phyloP scores from a whole-genome alignment of 2,113 vertebrate genomes.

The Entelurus aequoreus region DNA sequence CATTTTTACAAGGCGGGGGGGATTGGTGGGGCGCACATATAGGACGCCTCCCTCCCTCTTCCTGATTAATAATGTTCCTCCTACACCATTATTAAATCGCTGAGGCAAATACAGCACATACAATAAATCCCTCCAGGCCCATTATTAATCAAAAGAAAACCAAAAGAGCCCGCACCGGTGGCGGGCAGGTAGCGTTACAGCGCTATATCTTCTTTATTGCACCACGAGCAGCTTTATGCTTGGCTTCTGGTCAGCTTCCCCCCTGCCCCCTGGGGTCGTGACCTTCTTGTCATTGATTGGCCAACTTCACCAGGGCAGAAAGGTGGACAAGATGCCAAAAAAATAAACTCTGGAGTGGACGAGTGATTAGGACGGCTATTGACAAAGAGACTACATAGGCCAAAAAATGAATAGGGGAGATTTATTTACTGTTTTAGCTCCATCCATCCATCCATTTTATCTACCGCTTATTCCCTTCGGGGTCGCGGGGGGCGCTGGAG shows the following conservation, averaged over 20 bases:
- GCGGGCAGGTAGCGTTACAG: constrained; percentile 67
- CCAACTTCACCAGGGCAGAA: constrained; percentile 33
- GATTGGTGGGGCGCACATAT: constrained; percentile 16
- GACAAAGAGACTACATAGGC: constrained; percentile 9
- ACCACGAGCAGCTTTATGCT: constrained; percentile 54
- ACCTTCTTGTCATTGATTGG: constrained; percentile 56
- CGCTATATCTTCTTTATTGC: constrained; percentile 74
- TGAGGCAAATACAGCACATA: constrained; percentile 76
- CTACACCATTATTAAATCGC: constrained; percentile 76
- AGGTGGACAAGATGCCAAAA: constrained; percentile 36
- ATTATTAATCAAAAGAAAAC: constrained; percentile 75
- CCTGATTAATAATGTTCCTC: constrained; percentile 74
- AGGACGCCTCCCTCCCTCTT: constrained; percentile 40
- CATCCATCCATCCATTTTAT: too few relatives aligned
- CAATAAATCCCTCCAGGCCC: constrained; percentile 74
- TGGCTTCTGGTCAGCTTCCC: constrained; percentile 41
- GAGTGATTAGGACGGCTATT: constrained; percentile 37
- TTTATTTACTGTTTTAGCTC: too few relatives aligned
- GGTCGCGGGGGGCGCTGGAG: too few relatives aligned
- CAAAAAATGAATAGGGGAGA: too few relatives aligned
- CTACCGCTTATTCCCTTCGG: too few relatives aligned
- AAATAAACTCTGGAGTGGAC: constrained; percentile 39
- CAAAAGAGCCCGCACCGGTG: constrained; percentile 60
- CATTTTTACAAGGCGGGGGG: constrained; percentile 49
- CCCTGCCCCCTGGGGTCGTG: constrained; percentile 27